Base-by-base conservation (phyloP, 2,797 vertebrate genomes). In the Tenualosa thibaudeaui region DNA sequence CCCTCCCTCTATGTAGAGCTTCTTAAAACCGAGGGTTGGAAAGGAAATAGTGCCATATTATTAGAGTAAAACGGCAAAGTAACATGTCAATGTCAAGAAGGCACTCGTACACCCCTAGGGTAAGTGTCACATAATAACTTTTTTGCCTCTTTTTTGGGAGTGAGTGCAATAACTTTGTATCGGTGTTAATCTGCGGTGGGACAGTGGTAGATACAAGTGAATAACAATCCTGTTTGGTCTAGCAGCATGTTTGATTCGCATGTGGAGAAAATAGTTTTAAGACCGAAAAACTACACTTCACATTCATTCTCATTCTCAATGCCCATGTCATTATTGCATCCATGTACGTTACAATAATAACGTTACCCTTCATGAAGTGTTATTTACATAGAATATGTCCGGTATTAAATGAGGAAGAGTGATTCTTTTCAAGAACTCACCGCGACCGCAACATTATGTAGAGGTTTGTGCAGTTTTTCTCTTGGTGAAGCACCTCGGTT, bases 51-150 rank as follows among this genome's bases (percentile, higher is more conserved):
- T 15, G 12, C 13, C 71, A 46, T n/a, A 78, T 7, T 78, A 56
- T 2, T 17, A 24, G 46, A 53, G 75, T 51, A 15, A 22, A 60
- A 68, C 2, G 43, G 8, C 17, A 78, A 49, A 5, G 15, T 37
- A 84, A 17, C 31, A 88, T 88, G 85, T 82, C 85, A 0, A 26
- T 56, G 49, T 84, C 19, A 49, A 49, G 86, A 17, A 86, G 87
- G 81, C 86, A 86, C n/a, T 88, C 85, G 2, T 84, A 82, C 50
- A 51, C 84, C 5, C 87, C 82, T 10, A 71, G 84, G 26, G 87
- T 88, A 65, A 86, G 85, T 83, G 62, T 49, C 37, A 46, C 3
- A 49, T 12, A 40, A 9, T 37, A 6, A 22, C 7, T 43, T 22
- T 51, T 60, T 1, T 0, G 15, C 58, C 7, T n/a, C 7, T 0